Percentiles rank a stretch among this genome's conserved stretches.
These are phyloP conservation scores for Chaenodraco wilsoni DNA, from an alignment of 2,797 vertebrate genomes.

Conservation along the genomic window DNA sequence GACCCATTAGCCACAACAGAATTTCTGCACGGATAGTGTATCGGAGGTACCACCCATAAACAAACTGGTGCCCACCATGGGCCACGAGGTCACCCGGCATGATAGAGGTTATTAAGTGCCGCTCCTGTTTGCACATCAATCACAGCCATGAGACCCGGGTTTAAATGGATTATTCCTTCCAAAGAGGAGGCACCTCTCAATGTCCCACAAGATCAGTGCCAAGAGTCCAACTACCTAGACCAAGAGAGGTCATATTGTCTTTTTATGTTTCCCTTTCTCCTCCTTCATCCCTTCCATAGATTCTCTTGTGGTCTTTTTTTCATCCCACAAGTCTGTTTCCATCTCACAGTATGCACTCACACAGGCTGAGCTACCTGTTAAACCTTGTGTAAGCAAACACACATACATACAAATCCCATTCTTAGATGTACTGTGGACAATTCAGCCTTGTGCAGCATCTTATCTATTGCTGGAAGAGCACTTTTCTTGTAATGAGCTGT, in stretches of 20 bases:
- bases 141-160: slow-evolving; percentile 66
- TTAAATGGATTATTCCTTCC: slow-evolving; percentile 81
- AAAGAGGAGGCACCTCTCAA: slow-evolving; percentile 71
- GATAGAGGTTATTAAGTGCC: slow-evolving; percentile 86
- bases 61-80: slow-evolving; percentile 82
- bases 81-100: slow-evolving; percentile 73
- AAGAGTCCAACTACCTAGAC: slow-evolving; percentile 68
- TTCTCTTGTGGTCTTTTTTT: slow-evolving; percentile 28
- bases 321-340: slow-evolving; percentile 1
- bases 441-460: slow-evolving; percentile 46
- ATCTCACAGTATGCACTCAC: neutral
- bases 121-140: slow-evolving; percentile 79
- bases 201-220: slow-evolving; percentile 78
- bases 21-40: slow-evolving; percentile 84
- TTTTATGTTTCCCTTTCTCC: slow-evolving; percentile 44
- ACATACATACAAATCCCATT: slow-evolving; percentile 53
- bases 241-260: slow-evolving; percentile 69
- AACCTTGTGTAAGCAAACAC: slow-evolving; percentile 32
- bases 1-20: slow-evolving; percentile 85
- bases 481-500: slow-evolving; percentile 58
- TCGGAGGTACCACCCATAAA: slow-evolving; percentile 88
- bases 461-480: slow-evolving; percentile 37
- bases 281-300: slow-evolving; percentile 26
- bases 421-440: slow-evolving; percentile 35
- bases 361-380: slow-evolving; percentile 22